Evolutionary conservation across 1,140 invertebrate species (phyloP).

Genomic region (Formica exsecta): DNA sequence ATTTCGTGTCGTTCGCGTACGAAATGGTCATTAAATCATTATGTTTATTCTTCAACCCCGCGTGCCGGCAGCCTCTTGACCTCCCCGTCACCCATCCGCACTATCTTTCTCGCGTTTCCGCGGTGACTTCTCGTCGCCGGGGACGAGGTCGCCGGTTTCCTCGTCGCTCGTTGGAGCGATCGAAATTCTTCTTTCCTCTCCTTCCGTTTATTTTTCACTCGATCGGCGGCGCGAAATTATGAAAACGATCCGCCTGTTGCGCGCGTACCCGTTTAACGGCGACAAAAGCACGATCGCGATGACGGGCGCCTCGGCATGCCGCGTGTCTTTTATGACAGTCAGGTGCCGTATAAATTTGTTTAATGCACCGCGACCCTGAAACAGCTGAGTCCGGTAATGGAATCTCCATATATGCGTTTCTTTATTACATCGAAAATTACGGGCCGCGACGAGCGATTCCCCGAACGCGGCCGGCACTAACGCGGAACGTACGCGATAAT

Average conservation of each 20-base stretch:
- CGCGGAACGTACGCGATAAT: constrained; percentile 59
- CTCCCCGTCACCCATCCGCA: constrained; percentile 63
- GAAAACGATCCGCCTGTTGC: constrained; percentile 51
- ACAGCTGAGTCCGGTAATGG: constrained; percentile 73
- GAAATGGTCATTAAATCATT: constrained; percentile 86
- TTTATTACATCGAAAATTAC: constrained; percentile 76
- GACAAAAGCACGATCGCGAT: constrained; percentile 70
- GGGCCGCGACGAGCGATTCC: constrained; percentile 66
- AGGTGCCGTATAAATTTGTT: constrained; percentile 76
- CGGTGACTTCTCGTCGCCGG: constrained; percentile 57
- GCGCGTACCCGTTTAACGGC: constrained; percentile 57
- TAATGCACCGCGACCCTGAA: constrained; percentile 75
- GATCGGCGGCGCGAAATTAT: constrained; percentile 53
- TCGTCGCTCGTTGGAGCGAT: constrained; percentile 55
- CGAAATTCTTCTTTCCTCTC: neutral
- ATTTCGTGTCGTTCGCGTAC: constrained; percentile 85
- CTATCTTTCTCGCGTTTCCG: constrained; percentile 48
- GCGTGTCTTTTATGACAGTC: constrained; percentile 77
- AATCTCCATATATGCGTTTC: constrained; percentile 75
- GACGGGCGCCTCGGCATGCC: constrained; percentile 67
- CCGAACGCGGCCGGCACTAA: constrained; percentile 58
- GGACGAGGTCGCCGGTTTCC: constrained; percentile 13
- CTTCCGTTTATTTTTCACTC: constrained; percentile 12
- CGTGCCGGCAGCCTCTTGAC: constrained; percentile 83
- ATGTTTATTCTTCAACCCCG: constrained; percentile 85